phyloP scores from a whole-genome alignment of 2,113 vertebrate species.

The Phoenicopterus ruber region DNA sequence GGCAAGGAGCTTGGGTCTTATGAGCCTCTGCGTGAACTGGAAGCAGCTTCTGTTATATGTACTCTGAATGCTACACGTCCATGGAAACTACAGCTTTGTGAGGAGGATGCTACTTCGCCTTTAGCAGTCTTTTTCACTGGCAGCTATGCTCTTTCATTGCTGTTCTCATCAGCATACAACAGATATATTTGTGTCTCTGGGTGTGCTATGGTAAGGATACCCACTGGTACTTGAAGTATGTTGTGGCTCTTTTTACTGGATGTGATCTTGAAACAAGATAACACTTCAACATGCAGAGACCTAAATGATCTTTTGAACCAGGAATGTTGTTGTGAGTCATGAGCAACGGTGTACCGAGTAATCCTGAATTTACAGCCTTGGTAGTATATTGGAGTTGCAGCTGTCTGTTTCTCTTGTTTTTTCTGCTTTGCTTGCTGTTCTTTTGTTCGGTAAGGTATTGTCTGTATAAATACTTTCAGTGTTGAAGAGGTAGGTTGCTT shows the following conservation, averaged over 20 bases:
- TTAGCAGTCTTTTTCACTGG: not conserved
- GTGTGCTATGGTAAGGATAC: not conserved
- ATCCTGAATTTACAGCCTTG: not conserved
- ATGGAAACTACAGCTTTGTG: not conserved
- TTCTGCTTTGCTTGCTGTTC: not conserved
- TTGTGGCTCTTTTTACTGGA: not conserved
- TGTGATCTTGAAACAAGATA: not conserved
- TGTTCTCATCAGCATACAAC: not conserved
- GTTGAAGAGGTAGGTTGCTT: not conserved
- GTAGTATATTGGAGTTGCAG: not conserved
- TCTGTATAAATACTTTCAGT: not conserved
- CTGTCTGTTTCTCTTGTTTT: not conserved
- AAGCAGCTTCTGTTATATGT: not conserved
- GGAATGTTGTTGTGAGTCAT: not conserved
- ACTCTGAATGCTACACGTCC: not conserved
- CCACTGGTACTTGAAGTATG: not conserved
- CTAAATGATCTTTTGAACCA: not conserved
- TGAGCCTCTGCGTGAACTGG: not conserved
- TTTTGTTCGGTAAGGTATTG: not conserved
- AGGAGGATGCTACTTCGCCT: not conserved
- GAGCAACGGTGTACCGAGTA: rapidly evolving
- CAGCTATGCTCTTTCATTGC: not conserved
- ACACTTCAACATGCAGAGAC: rapidly evolving
- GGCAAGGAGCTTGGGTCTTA: not conserved
- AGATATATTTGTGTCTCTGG: not conserved